Conservation (phyloP, 2,797 vertebrate species). For the Lindbergichthys nudifrons region DNA sequence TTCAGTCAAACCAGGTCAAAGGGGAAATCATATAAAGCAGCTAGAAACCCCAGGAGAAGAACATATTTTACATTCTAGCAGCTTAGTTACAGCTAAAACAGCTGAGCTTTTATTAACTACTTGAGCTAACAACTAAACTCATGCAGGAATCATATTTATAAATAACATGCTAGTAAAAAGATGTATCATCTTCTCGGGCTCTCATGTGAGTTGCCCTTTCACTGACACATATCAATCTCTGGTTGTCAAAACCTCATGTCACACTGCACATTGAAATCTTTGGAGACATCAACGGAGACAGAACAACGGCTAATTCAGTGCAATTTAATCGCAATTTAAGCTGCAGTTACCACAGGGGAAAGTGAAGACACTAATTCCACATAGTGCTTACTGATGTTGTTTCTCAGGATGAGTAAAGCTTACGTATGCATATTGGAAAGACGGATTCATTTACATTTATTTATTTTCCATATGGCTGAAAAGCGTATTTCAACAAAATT, state of each 20-base stretch:
- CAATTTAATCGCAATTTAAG: constrained; percentile 15
- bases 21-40: background rate
- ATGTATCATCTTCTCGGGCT: background rate
- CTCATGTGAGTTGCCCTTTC: background rate
- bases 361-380: background rate
- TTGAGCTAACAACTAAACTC: background rate
- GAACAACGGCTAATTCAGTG: constrained; percentile 6
- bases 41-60: background rate
- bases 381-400: background rate
- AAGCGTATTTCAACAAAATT: background rate
- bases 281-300: background rate
- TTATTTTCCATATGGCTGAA: background rate
- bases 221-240: background rate
- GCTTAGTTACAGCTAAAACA: background rate
- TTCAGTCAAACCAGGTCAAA: background rate
- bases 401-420: background rate
- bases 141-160: background rate
- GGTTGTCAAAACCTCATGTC: constrained; percentile 9
- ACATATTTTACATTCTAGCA: background rate
- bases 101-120: too few relatives aligned
- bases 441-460: background rate
- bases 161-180: background rate
- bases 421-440: background rate
- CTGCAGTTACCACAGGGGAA: background rate
- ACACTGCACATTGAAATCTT: background rate